Evolutionary conservation across 1,140 invertebrate genomes (phyloP), one percentile per base, ranked within the genome.

Genomic region (Magallana ariakensis): DNA sequence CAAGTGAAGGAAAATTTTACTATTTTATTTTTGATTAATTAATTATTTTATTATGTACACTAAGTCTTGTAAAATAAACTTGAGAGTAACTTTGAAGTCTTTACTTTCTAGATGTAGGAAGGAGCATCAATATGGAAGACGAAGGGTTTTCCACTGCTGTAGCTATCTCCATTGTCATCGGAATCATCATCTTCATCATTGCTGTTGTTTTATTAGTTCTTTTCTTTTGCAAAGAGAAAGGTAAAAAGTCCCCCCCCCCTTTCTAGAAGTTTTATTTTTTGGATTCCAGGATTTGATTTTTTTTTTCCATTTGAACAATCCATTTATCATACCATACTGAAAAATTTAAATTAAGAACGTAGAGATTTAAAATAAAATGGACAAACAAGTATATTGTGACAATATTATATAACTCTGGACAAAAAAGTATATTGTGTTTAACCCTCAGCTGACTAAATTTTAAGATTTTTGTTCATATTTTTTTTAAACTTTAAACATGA

Each of bases 91-190:
- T 16, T 16, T 60, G 15, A 13, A 60, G 9, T 5, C 6, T 6
- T 46, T 1, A 33, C 26, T 11, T 85, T 83, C 13, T n/a, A 88
- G 87, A n/a, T 33, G 19, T 83, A 55, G 85, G 85, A 66, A 83
- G 53, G 15, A 90, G 87, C 62, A 89, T 58, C 26, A 16, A 80
- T 13, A 75, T 75, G 66, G 66, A 75, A 19, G 86, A 75, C 10
- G 86, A 81, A 10, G 86, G 82, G 13, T 9, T 91, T 54, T 62
- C 58, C 2, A 57, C 60, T 13, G 87, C 84, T n/a, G 87, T 86
- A 22, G 87, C 90, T 19, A 85, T 87, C 13, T 85, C 89, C 13
- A 85, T 90, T 82, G 87, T 91, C 26, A 80, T 91, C 5, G 85
- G 60, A 11, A 53, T 87, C 7, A 60, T 91, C 83, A 33, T 89